Evolutionary conservation across 2,797 vertebrate species (phyloP), one percentile per base, ranked within the genome.

Genomic region (Lagodon rhomboides): DNA sequence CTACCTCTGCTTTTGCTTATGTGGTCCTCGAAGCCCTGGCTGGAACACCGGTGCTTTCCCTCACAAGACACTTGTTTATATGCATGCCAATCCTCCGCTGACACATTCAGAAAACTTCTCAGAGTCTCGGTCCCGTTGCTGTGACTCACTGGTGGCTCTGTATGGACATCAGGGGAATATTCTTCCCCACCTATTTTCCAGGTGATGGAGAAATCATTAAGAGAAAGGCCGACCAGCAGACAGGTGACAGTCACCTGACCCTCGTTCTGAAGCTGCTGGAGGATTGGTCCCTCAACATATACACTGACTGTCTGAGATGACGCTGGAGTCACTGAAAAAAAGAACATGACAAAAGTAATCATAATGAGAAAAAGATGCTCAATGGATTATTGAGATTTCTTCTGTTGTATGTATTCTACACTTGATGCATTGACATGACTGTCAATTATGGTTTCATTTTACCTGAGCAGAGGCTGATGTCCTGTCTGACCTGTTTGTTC

Each of bases 1-100:
- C 49, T 89, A 93, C 94, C 93, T 93, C 0, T 91, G 78, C 30
- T 85, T 91, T 94, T 95, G 55, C 69, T 90, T 25, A 93, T 89
- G 11, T 27, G 22, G 34, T 56, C 68, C 64, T 65, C 0, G 18
- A 80, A 77, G 58, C 47, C 6, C 5, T 51, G 17, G 8, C 5
- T 22, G 55, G 89, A 92, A 64, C 95, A 95, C 0, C 0, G 53
- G 51, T 89, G 92, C 74, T 56, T 93, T 72, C 78, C 93, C 47
- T 90, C 89, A 84, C 95, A 96, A 23, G 85, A 89, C 20, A 95
- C 85, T 30, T 8, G 15, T 66, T 75, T 86, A 75, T 83, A 41
- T 11, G 5, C 5, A 3, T 89, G 2, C 95, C 95, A 96, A 0
- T 17, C 27, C 13, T 5, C 3, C 1, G 60, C 71, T 16, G 51